Evolutionary conservation across 2,888 invertebrate species (phyloP).

Genomic region (Cyclophora albipunctata): DNA sequence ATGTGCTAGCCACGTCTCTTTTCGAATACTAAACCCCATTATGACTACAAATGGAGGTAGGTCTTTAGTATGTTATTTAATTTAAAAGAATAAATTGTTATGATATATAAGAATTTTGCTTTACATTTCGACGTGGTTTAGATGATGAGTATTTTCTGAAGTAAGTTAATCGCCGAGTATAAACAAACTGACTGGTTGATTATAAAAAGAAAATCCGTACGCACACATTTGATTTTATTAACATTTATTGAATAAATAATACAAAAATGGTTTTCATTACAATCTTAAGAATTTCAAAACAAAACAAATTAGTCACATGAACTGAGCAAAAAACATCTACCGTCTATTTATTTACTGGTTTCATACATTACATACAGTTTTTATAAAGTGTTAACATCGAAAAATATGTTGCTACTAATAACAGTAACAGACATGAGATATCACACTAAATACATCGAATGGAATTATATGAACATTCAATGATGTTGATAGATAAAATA

Average conservation of each 20-base stretch:
- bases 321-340: conserved; percentile 63
- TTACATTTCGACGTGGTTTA: too few relatives aligned
- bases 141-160: too few relatives aligned
- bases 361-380: conserved; percentile 25
- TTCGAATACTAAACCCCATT: too few relatives aligned
- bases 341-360: conserved; percentile 33
- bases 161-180: too few relatives aligned
- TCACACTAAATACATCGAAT: conserved; percentile 49
- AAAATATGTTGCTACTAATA: conserved; percentile 52
- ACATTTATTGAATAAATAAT: conserved; percentile 75
- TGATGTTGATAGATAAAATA: conserved; percentile 29
- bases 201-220: not conserved
- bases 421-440: conserved; percentile 39
- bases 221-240: conserved; percentile 59
- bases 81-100: too few relatives aligned
- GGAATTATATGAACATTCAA: conserved; percentile 37
- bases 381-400: conserved; percentile 49
- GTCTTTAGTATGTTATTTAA: too few relatives aligned
- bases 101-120: too few relatives aligned
- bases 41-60: too few relatives aligned
- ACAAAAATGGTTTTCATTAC: conserved; percentile 67
- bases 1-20: too few relatives aligned
- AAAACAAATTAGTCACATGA: conserved; percentile 48
- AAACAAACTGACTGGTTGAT: too few relatives aligned
- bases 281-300: conserved; percentile 55